Base-by-base conservation (phyloP, 2,113 vertebrate genomes). In the Esox niger region DNA sequence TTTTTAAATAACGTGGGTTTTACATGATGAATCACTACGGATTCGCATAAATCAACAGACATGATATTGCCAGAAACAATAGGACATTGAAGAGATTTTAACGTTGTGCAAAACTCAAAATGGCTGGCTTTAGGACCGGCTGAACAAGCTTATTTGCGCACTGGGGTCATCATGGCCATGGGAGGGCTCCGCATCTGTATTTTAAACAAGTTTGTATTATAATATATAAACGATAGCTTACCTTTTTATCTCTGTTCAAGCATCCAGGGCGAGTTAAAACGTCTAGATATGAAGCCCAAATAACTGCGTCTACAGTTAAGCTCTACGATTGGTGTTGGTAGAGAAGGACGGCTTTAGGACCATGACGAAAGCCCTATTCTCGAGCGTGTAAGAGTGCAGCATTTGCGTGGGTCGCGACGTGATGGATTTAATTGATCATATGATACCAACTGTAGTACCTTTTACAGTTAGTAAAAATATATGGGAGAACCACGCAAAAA, bases 71-170 rank as follows among this genome's bases (percentile, higher is more conserved):
- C 20, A 21, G 15, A 5, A 52, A 23, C 11, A 52, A 52, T 52
- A 0, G 47, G 47, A 6, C n/a, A 52, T 23, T 52, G 17, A 21
- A 21, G 47, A 6, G 47, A 21, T 52, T 52, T 57, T 26, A 57
- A 25, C 55, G 21, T 57, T 57, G 13, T 57, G 23, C 21, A 13
- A 25, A 33, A 82, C 88, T 88, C 91, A 91, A 93, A 90, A 92
- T 92, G 92, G 91, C 90, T 91, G 91, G 90, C 92, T 92, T 90
- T 93, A 93, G 91, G 86, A 91, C 89, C 88, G 69, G 83, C 79
- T 86, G 85, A 81, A 74, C 49, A 76, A 62, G 57, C 61, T 52
- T 26, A 68, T 65, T 33, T 58, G 21, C 47, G 76, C 64, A 35
- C 74, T 64, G 73, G 43, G 66, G 79, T 71, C 79, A 77, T 69